phyloP scores from a whole-genome alignment of 2,113 vertebrate genomes.

The Archilochus colubris region DNA sequence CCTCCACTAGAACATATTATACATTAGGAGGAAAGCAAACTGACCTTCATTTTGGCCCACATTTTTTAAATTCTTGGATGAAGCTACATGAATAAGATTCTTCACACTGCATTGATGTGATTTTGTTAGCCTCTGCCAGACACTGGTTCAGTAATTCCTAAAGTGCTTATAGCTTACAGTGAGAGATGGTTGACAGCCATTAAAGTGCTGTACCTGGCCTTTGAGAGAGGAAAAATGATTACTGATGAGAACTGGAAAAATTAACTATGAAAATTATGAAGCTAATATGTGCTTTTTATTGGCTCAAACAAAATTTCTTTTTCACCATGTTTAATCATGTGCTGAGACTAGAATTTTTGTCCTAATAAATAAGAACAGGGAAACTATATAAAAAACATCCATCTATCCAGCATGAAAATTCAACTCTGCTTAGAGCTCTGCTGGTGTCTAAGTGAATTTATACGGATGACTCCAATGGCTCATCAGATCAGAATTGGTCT shows the following conservation, averaged over 20 bases:
- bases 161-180: background rate
- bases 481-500: conserved; percentile 24
- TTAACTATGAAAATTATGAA: conserved; percentile 21
- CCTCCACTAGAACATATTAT: background rate
- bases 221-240: background rate
- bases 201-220: background rate
- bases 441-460: conserved; percentile 33
- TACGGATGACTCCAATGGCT: background rate
- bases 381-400: background rate
- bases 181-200: background rate
- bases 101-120: background rate
- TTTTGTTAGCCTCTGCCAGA: conserved; percentile 12
- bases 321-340: background rate
- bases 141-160: conserved; percentile 25
- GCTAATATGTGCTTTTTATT: background rate
- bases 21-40: background rate
- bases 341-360: background rate
- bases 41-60: background rate
- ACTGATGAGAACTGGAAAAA: conserved; percentile 22
- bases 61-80: background rate
- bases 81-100: background rate
- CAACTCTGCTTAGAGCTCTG: conserved; percentile 18
- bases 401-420: conserved; percentile 31
- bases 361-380: background rate
- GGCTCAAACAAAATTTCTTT: conserved; percentile 10